phyloP scores from a whole-genome alignment of 2,797 vertebrate species.

The Myripristis jacobus region DNA sequence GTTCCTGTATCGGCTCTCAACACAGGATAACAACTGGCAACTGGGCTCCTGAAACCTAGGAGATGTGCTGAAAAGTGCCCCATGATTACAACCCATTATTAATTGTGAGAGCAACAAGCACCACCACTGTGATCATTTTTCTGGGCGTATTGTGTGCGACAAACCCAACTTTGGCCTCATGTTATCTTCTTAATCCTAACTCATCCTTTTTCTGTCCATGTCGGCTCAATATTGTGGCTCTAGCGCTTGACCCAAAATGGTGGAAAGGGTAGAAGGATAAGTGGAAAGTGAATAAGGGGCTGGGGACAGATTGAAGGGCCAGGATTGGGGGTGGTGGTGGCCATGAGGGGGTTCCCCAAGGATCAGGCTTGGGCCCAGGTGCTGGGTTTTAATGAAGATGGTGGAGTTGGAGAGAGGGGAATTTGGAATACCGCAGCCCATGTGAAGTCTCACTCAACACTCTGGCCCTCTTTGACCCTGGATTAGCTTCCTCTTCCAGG shows the following conservation, averaged over 20 bases:
- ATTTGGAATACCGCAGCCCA: constrained; percentile 59
- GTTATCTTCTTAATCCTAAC: constrained; percentile 76
- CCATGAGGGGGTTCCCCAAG: constrained; percentile 69
- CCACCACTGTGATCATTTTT: constrained; percentile 54
- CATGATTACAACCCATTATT: constrained; percentile 74
- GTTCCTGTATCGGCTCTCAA: constrained; percentile 59
- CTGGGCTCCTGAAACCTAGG: constrained; percentile 62
- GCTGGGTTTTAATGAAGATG: constrained; percentile 81
- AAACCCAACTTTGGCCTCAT: constrained; percentile 31
- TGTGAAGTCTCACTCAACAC: constrained; percentile 84
- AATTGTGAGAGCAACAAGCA: constrained; percentile 63
- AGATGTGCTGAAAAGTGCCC: constrained; percentile 58
- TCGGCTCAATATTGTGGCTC: constrained; percentile 52
- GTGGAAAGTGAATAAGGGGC: constrained; percentile 62
- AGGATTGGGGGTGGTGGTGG: constrained; percentile 36
- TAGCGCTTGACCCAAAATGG: constrained; percentile 64
- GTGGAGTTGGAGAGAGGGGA: constrained; percentile 40
- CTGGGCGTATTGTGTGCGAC: constrained; percentile 22
- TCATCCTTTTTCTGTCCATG: constrained; percentile 76
- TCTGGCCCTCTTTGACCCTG: constrained; percentile 78
- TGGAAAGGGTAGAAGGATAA: constrained; percentile 63
- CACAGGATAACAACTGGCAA: constrained; percentile 72
- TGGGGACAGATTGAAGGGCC: constrained; percentile 74
- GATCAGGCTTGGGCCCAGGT: constrained; percentile 77
- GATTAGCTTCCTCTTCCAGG: constrained; percentile 84